These are phyloP conservation scores for Micropoecilia bifurca DNA, from an alignment of 2,797 vertebrate genomes.

Conservation along the genomic window DNA sequence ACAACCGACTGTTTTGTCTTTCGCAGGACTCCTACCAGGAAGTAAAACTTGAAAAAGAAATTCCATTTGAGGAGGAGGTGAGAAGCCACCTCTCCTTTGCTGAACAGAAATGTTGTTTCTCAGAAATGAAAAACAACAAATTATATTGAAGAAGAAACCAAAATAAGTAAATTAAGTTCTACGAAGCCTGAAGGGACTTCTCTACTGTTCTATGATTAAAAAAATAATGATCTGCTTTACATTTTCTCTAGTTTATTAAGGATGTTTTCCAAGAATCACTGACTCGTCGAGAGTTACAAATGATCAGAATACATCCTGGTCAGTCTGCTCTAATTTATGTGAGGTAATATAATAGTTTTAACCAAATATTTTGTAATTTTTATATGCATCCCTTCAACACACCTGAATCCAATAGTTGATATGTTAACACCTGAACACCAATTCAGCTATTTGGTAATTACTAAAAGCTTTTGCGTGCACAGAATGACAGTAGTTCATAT, in stretches of 20 bases:
- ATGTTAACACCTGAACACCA: too few species aligned
- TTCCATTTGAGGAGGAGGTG: slow-evolving; percentile 28
- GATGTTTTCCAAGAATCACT: neutral
- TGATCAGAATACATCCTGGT: neutral
- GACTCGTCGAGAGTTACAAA: neutral
- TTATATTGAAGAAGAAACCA: neutral
- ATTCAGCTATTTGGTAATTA: too few species aligned
- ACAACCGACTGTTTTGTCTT: neutral
- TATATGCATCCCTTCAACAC: neutral
- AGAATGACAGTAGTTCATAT: too few species aligned
- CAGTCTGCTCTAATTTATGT: neutral
- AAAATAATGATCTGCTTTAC: neutral
- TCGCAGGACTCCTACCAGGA: slow-evolving; percentile 28
- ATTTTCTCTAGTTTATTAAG: neutral
- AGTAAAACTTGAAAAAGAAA: slow-evolving; percentile 40
- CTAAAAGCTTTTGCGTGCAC: too few species aligned
- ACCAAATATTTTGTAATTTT: neutral
- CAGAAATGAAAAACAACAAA: slow-evolving; percentile 18
- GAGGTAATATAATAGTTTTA: neutral
- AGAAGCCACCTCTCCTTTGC: neutral
- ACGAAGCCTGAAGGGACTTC: neutral
- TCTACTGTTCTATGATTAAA: neutral
- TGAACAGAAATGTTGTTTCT: slow-evolving; percentile 27
- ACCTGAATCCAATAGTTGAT: neutral
- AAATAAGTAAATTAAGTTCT: neutral